Evolutionary conservation across 2,113 vertebrate species (phyloP).

Genomic region (Spea multiplicata): DNA sequence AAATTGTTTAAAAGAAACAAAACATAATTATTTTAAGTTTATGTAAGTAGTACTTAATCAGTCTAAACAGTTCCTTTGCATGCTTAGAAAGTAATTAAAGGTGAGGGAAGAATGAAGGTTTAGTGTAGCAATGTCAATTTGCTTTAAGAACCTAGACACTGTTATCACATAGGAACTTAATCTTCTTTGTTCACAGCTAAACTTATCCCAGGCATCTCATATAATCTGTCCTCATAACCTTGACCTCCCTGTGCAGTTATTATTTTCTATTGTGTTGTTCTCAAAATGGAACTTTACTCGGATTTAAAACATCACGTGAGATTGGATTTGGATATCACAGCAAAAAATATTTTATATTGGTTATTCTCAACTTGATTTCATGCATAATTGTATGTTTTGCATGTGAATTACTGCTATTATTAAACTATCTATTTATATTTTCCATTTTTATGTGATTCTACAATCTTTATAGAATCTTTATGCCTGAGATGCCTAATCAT

Average conservation of each 20-base stretch:
- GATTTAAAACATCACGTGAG: not conserved
- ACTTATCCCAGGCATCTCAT: slow-evolving; percentile 29
- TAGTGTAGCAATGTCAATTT: slow-evolving; percentile 12
- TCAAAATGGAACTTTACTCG: not conserved
- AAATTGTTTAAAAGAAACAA: too few relatives aligned
- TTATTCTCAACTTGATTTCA: too few relatives aligned
- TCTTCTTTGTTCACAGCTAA: slow-evolving; percentile 46
- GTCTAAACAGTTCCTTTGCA: too few relatives aligned
- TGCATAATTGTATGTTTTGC: not conserved
- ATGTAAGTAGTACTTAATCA: too few relatives aligned
- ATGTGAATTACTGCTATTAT: not conserved
- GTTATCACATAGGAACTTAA: slow-evolving; percentile 19
- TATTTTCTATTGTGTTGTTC: not conserved
- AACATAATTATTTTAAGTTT: too few relatives aligned
- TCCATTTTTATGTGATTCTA: not conserved
- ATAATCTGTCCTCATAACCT: slow-evolving; percentile 43
- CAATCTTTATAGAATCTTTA: too few relatives aligned
- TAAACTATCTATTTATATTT: not conserved
- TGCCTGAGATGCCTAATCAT: too few relatives aligned
- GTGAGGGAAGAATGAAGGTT: not conserved
- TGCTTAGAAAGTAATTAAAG: not conserved
- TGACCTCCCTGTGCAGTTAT: slow-evolving; percentile 33
- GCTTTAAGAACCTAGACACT: slow-evolving; percentile 14
- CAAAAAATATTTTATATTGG: too few relatives aligned
- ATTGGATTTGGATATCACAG: too few relatives aligned